These are phyloP conservation scores for Albula glossodonta DNA, from an alignment of 2,113 vertebrate genomes.

Conservation along the genomic window DNA sequence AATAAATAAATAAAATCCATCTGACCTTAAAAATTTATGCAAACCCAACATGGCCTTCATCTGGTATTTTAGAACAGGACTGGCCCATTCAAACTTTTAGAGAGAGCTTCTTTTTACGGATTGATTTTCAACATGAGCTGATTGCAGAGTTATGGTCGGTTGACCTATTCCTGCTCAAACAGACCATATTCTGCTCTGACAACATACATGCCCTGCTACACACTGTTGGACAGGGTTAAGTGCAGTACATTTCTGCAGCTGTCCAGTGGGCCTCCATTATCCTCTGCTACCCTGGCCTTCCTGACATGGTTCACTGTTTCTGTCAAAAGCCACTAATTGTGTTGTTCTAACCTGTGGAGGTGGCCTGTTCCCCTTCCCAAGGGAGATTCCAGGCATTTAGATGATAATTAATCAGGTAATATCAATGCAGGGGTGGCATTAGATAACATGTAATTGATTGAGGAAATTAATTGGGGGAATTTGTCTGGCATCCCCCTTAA, in stretches of 20 bases:
- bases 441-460: neutral
- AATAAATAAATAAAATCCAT: neutral
- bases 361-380: neutral
- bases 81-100: neutral
- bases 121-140: neutral
- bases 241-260: constrained; percentile 8
- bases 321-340: neutral
- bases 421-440: neutral
- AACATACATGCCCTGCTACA: constrained; percentile 9
- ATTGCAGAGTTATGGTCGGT: neutral
- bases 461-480: too few relatives aligned
- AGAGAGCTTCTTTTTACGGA: neutral
- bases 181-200: neutral
- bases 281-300: neutral
- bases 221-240: constrained; percentile 10
- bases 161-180: neutral
- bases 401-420: neutral
- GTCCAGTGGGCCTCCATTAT: neutral
- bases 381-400: neutral
- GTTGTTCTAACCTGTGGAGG: neutral
- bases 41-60: neutral
- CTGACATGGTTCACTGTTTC: neutral
- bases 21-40: neutral
- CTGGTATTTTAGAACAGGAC: neutral
- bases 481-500: too few relatives aligned